Evolutionary conservation across 2,113 vertebrate genomes (phyloP).

Genomic region (Murina feae): DNA sequence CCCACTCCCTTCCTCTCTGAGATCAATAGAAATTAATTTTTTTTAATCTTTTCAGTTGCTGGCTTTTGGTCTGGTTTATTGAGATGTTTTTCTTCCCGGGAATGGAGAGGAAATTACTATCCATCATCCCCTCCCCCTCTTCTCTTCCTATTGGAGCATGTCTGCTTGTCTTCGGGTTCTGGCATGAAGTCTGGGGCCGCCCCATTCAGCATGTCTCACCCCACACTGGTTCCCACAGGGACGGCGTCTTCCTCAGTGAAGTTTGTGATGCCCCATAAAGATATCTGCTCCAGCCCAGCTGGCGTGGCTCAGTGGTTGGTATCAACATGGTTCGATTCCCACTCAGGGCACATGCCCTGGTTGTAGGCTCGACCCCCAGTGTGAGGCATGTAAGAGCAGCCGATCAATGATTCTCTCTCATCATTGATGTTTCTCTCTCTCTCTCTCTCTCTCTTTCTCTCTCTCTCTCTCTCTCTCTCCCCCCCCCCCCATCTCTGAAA

Average conservation of each 20-base stretch:
- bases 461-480: too few species aligned
- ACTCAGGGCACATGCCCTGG: too few species aligned
- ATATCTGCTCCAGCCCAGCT: not conserved
- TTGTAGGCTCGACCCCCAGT: too few species aligned
- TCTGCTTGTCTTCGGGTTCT: not conserved
- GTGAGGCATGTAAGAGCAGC: too few species aligned
- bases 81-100: not conserved
- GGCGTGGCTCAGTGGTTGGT: too few species aligned
- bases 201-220: not conserved
- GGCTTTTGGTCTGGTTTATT: constrained; percentile 10
- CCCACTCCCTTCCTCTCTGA: too few species aligned
- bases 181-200: not conserved
- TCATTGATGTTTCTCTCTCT: too few species aligned
- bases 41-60: not conserved
- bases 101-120: not conserved
- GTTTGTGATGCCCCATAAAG: not conserved
- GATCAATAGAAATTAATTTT: too few species aligned
- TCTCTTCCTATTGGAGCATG: not conserved
- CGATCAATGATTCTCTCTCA: too few species aligned
- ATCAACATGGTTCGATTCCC: too few species aligned
- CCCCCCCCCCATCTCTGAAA: too few species aligned
- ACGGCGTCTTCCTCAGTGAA: not conserved
- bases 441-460: too few species aligned
- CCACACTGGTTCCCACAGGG: fast-evolving
- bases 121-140: fast-evolving